These are phyloP conservation scores for Chrysogorgia sp. DNA, from an alignment of 92 coral and sea anemone species.

Conservation along the genomic window DNA sequence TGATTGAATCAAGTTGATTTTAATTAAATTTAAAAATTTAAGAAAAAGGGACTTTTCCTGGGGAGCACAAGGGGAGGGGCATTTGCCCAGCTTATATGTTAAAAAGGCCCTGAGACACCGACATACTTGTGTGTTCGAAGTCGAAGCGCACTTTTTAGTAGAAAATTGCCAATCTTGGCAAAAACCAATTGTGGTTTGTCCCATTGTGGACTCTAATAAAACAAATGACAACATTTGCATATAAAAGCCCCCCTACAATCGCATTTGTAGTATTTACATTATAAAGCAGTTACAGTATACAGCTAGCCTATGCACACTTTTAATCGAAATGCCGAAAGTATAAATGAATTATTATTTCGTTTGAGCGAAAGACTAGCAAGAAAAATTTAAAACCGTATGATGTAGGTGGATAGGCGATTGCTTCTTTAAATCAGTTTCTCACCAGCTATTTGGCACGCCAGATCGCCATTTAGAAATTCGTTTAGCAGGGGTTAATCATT, in stretches of 20 bases:
- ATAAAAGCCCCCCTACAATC: not conserved
- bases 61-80: too few species aligned
- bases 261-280: not conserved
- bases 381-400: constrained; percentile 60
- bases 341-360: constrained; percentile 26
- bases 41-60: too few species aligned
- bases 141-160: constrained; percentile 5
- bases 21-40: not conserved
- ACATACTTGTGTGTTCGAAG: constrained; percentile 15
- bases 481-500: constrained; percentile 47
- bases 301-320: constrained; percentile 10
- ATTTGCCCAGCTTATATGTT: too few species aligned
- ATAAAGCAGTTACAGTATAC: not conserved
- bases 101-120: not conserved
- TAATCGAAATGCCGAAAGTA: constrained; percentile 24
- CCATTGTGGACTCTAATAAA: constrained; percentile 31
- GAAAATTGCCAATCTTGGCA: constrained; percentile 36
- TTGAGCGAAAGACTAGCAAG: constrained; percentile 45
- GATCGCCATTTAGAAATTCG: constrained; percentile 62
- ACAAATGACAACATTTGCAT: constrained; percentile 29
- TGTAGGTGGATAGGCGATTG: constrained; percentile 70
- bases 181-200: constrained; percentile 37
- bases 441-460: constrained; percentile 62
- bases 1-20: not conserved
- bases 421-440: constrained; percentile 67